These are phyloP conservation scores for Leptosomus discolor DNA, from an alignment of 2,113 vertebrate genomes.

Conservation along the genomic window DNA sequence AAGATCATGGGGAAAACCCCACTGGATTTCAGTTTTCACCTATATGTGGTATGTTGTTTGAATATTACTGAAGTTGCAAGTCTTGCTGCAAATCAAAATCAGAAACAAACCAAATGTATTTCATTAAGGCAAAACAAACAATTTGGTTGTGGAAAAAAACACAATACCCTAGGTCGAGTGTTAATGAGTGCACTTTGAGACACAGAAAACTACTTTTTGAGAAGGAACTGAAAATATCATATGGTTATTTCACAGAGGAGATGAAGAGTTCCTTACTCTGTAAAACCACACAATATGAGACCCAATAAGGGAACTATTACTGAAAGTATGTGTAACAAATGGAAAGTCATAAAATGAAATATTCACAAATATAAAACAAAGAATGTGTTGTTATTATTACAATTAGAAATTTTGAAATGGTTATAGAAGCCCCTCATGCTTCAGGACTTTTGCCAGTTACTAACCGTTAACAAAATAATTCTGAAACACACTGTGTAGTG, in stretches of 20 bases:
- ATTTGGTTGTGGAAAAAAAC: neutral
- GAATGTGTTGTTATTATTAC: neutral
- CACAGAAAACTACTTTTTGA: neutral
- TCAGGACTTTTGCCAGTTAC: neutral
- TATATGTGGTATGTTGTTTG: neutral
- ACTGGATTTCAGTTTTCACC: neutral
- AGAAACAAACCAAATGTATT: neutral
- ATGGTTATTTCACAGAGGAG: neutral
- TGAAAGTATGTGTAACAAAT: neutral
- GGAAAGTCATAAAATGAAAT: neutral
- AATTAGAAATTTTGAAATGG: neutral
- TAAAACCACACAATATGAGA: neutral
- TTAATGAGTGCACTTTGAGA: neutral
- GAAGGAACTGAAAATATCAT: neutral
- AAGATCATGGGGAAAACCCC: neutral
- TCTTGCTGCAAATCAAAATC: neutral
- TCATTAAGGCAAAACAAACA: neutral
- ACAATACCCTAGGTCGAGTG: fast-evolving
- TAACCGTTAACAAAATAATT: neutral
- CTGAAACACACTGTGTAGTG: neutral
- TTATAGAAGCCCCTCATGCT: neutral
- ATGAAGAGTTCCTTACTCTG: neutral
- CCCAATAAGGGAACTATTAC: neutral
- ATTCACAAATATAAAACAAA: neutral
- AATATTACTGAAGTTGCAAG: neutral